A percentile compares a stretch with the other conserved stretches of the same genome.
These are phyloP conservation scores for Psilanteris sp. DNA, from an alignment of 1,140 invertebrate genomes.

Conservation along the genomic window DNA sequence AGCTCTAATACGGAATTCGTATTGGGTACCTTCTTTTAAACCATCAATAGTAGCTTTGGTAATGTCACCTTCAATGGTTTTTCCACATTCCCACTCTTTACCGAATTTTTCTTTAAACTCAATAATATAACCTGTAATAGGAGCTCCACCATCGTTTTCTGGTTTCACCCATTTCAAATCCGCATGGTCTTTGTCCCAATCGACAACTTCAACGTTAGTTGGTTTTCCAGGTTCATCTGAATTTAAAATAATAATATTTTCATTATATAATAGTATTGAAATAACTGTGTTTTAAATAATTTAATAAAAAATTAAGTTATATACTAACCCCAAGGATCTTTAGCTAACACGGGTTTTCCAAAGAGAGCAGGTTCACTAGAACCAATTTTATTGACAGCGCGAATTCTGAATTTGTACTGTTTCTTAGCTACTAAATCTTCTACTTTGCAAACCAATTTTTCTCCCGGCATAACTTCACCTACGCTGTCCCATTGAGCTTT, in stretches of 20 bases:
- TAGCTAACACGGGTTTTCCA: conserved; percentile 92
- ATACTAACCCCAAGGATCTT: conserved; percentile 95
- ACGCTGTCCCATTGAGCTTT: conserved; percentile 94
- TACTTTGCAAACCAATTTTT: conserved; percentile 89
- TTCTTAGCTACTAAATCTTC: conserved; percentile 92
- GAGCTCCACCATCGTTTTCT: conserved; percentile 94
- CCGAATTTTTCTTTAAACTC: conserved; percentile 96
- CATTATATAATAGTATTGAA: no score
- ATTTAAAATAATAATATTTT: no score
- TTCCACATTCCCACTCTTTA: conserved; percentile 91
- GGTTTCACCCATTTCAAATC: conserved; percentile 95
- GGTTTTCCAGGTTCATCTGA: conserved; percentile 96
- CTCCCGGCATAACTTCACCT: conserved; percentile 84
- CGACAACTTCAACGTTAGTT: conserved; percentile 91
- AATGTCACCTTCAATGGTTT: conserved; percentile 89
- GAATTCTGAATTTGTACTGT: conserved; percentile 96
- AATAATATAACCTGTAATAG: conserved; percentile 96
- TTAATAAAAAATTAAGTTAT: no score
- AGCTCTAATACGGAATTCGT: conserved; percentile 97
- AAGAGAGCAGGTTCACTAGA: conserved; percentile 93
- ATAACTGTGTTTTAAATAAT: no score
- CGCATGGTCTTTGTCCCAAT: conserved; percentile 98
- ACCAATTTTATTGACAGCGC: conserved; percentile 95
- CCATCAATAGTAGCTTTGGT: conserved; percentile 90
- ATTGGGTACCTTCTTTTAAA: conserved; percentile 95